These are phyloP conservation scores for Helicoverpa armigera DNA, from an alignment of 1,140 invertebrate species.

Conservation along the genomic window DNA sequence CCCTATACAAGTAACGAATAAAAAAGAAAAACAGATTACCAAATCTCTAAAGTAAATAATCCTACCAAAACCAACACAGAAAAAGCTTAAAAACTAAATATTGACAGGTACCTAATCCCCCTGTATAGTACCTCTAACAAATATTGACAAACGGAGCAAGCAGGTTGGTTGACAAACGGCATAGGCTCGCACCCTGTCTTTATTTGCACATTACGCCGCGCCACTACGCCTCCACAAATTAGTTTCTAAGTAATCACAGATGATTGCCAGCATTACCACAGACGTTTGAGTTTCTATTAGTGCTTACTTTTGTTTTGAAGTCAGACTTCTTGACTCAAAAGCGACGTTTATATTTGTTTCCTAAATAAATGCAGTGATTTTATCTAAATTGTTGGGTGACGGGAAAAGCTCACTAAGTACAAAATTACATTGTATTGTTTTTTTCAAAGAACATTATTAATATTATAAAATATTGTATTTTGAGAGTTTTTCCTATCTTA, in stretches of 20 bases:
- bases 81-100: not conserved
- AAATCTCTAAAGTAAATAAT: not conserved
- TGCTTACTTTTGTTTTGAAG: not conserved
- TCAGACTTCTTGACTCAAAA: not conserved
- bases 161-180: slow-evolving; percentile 49
- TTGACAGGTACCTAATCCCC: slow-evolving; percentile 1
- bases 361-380: no score
- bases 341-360: no score
- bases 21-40: not conserved
- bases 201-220: slow-evolving; percentile 72
- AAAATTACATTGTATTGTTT: no score
- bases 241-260: slow-evolving; percentile 48
- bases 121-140: slow-evolving; percentile 42
- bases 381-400: no score
- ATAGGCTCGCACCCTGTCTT: slow-evolving; percentile 59
- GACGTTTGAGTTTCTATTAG: slow-evolving; percentile 28
- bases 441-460: no score
- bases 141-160: slow-evolving; percentile 47
- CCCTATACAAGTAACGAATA: not conserved
- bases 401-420: no score
- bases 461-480: no score
- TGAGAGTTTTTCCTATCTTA: no score
- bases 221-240: slow-evolving; percentile 45
- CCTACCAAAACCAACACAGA: not conserved
- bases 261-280: slow-evolving; percentile 38